Conservation (phyloP, 2,888 invertebrate species). For the Drosophila planitibia region DNA sequence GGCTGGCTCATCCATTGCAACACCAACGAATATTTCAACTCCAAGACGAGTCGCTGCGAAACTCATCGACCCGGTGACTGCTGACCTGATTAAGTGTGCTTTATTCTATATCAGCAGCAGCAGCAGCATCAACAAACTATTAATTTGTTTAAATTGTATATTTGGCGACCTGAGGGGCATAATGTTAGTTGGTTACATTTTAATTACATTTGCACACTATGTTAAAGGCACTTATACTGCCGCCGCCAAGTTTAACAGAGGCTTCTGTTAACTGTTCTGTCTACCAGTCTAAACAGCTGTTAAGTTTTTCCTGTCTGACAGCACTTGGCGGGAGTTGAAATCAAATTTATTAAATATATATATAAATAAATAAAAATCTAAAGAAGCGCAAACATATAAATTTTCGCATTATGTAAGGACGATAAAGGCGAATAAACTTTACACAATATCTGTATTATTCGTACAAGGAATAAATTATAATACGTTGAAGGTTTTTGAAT, state of each 20-base stretch:
- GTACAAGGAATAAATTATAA: not conserved
- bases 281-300: not conserved
- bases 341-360: not conserved
- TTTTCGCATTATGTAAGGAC: not conserved
- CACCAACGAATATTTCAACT: slow-evolving; percentile 47
- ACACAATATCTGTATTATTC: not conserved
- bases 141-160: not conserved
- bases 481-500: too few relatives aligned
- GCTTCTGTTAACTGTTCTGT: not conserved
- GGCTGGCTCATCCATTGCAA: slow-evolving; percentile 61
- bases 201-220: not conserved
- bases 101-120: not conserved
- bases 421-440: not conserved
- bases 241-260: not conserved
- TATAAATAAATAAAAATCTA: not conserved
- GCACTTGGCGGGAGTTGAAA: not conserved
- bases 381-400: too few relatives aligned
- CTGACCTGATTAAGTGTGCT: slow-evolving; percentile 10
- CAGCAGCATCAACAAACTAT: not conserved
- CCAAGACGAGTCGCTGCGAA: slow-evolving; percentile 30
- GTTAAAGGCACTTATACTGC: not conserved
- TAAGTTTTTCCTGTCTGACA: not conserved
- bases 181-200: not conserved
- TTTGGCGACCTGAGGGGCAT: not conserved
- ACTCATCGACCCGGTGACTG: slow-evolving; percentile 38